phyloP scores from a whole-genome alignment of 2,113 vertebrate genomes.

The Tragulus kanchil region DNA sequence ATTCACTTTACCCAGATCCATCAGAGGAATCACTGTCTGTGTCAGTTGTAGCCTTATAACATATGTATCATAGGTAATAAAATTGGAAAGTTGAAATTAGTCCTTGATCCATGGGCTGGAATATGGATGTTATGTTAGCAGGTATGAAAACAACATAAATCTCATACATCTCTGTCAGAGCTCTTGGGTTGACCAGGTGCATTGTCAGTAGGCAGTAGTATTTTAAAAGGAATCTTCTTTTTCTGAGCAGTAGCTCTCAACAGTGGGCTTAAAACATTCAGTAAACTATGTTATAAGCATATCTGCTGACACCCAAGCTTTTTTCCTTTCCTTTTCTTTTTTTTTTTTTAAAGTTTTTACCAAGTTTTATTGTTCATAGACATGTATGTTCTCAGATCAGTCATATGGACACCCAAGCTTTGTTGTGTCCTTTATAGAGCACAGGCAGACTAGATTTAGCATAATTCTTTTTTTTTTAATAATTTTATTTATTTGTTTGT shows the following conservation, averaged over 20 bases:
- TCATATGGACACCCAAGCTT: neutral
- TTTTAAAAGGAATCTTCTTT: neutral
- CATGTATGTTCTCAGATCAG: too few relatives aligned
- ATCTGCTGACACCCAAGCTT: neutral
- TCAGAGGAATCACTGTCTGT: neutral
- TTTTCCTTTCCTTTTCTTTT: neutral
- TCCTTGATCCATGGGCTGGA: neutral
- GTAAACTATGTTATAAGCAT: neutral
- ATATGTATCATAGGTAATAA: neutral
- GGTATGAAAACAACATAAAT: neutral
- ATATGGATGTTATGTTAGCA: neutral
- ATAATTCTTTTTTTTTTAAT: too few relatives aligned
- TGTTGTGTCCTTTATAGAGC: neutral
- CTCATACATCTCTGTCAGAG: neutral
- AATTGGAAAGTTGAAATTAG: neutral
- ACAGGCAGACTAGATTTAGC: neutral
- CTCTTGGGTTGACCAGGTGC: neutral
- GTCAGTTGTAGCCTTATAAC: neutral
- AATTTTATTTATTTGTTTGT: too few relatives aligned
- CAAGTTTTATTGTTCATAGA: too few relatives aligned
- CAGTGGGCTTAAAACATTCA: neutral
- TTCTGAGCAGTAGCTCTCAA: neutral
- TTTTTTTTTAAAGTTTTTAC: too few relatives aligned
- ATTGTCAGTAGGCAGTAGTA: neutral
- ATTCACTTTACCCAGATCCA: neutral